Conservation (phyloP, 2,888 invertebrate species). For the Brachylomia viminalis region DNA sequence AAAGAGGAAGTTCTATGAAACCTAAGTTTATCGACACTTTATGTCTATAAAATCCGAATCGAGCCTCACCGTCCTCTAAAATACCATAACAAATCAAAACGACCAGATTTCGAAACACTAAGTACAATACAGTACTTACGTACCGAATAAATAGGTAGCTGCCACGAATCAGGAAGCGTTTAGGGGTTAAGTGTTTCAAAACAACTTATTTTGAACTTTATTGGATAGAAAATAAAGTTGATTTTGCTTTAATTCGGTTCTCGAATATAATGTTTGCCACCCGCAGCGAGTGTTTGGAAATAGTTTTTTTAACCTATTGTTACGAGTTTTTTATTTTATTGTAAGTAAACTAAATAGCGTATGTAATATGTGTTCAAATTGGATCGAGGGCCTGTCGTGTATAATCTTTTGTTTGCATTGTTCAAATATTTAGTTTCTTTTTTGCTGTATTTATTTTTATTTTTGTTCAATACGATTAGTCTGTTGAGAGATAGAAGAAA, state of each 20-base stretch:
- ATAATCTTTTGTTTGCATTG: constrained; percentile 61
- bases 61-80: constrained; percentile 46
- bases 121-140: constrained; percentile 59
- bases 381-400: constrained; percentile 72
- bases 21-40: background rate
- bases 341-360: constrained; percentile 75
- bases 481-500: constrained; percentile 45
- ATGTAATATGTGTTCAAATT: constrained; percentile 81
- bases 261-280: constrained; percentile 67
- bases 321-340: constrained; percentile 70
- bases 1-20: no score
- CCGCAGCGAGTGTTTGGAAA: constrained; percentile 80
- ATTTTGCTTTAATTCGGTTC: constrained; percentile 7
- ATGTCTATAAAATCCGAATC: background rate
- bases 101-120: constrained; percentile 65
- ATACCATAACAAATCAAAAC: constrained; percentile 64
- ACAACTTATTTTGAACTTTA: constrained; percentile 22
- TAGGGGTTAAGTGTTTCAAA: constrained; percentile 36
- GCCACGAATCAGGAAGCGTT: constrained; percentile 52
- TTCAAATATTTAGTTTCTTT: constrained; percentile 49
- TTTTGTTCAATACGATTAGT: constrained; percentile 53
- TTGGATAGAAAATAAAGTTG: rapidly evolving
- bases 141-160: constrained; percentile 69
- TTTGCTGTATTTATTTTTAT: constrained; percentile 30
- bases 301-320: constrained; percentile 73